These are phyloP conservation scores for Macrotis lagotis DNA, from an alignment of 2,113 vertebrate species.

Conservation along the genomic window DNA sequence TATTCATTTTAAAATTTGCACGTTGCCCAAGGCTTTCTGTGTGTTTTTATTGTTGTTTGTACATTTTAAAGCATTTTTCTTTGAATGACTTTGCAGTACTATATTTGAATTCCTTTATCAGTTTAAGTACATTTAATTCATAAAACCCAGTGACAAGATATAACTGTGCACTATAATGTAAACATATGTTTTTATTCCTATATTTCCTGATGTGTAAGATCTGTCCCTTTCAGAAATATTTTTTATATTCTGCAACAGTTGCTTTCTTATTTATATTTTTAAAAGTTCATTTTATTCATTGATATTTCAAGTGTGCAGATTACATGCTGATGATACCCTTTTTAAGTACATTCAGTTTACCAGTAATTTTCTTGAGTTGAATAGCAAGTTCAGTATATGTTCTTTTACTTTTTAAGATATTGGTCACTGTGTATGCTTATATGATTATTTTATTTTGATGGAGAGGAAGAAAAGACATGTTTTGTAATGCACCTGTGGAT, in stretches of 20 bases:
- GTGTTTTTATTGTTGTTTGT: constrained; percentile 72
- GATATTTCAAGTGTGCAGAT: constrained; percentile 61
- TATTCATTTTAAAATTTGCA: constrained; percentile 67
- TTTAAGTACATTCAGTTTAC: constrained; percentile 51
- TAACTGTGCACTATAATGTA: constrained; percentile 62
- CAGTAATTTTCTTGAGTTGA: constrained; percentile 49
- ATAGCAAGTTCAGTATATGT: constrained; percentile 34
- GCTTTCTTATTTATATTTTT: constrained; percentile 73
- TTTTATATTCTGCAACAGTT: constrained; percentile 74
- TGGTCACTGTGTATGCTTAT: constrained; percentile 31
- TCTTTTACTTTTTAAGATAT: constrained; percentile 59
- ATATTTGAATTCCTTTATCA: constrained; percentile 69
- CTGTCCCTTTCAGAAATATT: constrained; percentile 62
- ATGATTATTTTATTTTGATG: constrained; percentile 48
- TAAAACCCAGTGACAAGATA: constrained; percentile 55
- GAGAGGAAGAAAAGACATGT: constrained; percentile 47
- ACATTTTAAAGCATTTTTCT: constrained; percentile 75
- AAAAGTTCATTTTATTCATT: constrained; percentile 58
- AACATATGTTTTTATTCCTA: constrained; percentile 72
- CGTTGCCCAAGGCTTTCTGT: constrained; percentile 62
- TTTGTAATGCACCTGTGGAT: constrained; percentile 25
- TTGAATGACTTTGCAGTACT: constrained; percentile 61
- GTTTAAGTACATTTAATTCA: constrained; percentile 50
- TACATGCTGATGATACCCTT: constrained; percentile 44
- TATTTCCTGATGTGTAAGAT: constrained; percentile 65